Conservation (phyloP, 2,113 vertebrate species). For the Perca flavescens region DNA sequence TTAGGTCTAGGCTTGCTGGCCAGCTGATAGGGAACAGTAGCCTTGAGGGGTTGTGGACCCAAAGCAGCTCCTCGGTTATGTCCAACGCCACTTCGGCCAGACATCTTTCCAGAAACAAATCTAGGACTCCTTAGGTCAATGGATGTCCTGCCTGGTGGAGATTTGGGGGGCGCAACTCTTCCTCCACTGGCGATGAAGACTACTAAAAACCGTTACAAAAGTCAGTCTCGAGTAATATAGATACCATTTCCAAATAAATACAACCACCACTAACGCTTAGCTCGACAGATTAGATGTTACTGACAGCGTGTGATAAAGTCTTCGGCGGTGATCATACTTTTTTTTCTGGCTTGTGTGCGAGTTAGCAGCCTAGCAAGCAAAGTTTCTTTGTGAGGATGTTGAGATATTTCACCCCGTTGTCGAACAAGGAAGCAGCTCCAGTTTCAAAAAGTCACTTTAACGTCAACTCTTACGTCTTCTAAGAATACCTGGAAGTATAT, state of each 20-base stretch:
- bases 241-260: background rate
- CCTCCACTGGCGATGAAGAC: constrained; percentile 60
- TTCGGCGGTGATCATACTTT: constrained; percentile 36
- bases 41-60: constrained; percentile 87
- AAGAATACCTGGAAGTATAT: background rate
- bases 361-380: constrained; percentile 80
- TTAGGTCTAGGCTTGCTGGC: constrained; percentile 73
- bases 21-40: constrained; percentile 89
- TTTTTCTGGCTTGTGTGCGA: constrained; percentile 51
- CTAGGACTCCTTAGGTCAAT: background rate
- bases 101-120: constrained; percentile 63
- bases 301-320: background rate
- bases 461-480: constrained; percentile 48
- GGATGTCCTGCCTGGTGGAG: constrained; percentile 37
- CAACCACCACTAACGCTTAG: background rate
- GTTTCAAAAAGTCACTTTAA: constrained; percentile 54
- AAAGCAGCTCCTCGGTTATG: constrained; percentile 58
- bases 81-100: constrained; percentile 68
- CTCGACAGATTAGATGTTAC: constrained; percentile 29
- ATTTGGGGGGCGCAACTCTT: constrained; percentile 60
- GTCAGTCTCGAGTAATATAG: background rate
- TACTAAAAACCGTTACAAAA: constrained; percentile 62
- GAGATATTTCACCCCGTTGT: constrained; percentile 61
- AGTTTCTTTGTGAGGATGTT: constrained; percentile 83
- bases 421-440: constrained; percentile 74